Evolutionary conservation across 2,888 invertebrate species (phyloP).

Genomic region (Melangyna quadrimaculata): DNA sequence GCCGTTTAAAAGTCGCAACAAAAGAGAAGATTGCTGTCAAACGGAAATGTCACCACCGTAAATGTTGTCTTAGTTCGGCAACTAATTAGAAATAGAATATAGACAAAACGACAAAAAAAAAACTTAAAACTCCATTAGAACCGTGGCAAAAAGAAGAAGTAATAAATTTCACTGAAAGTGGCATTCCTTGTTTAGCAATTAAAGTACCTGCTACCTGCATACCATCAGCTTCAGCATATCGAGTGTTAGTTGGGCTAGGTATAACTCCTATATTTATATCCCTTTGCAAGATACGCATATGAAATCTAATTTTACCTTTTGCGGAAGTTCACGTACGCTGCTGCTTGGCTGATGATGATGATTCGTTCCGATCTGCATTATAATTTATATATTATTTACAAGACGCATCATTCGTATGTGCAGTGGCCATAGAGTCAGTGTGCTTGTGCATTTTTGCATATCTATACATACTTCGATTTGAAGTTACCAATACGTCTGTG

Average conservation of each 20-base stretch:
- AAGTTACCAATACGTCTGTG: slow-evolving; percentile 19
- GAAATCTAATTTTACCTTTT: slow-evolving; percentile 63
- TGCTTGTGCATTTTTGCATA: background rate
- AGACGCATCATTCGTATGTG: background rate
- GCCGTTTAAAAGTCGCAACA: background rate
- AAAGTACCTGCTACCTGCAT: slow-evolving; percentile 17
- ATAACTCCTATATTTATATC: background rate
- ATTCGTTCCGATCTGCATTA: slow-evolving; percentile 30
- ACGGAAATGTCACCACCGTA: slow-evolving; percentile 38
- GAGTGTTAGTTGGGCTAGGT: background rate
- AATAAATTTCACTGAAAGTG: slow-evolving; percentile 60
- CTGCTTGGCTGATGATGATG: background rate
- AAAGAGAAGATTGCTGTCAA: slow-evolving; percentile 10
- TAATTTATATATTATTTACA: slow-evolving; percentile 26
- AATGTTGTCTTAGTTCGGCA: slow-evolving; percentile 6
- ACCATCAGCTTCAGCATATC: no score
- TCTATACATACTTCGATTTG: background rate
- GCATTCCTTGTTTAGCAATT: slow-evolving; percentile 41
- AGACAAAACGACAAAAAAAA: background rate
- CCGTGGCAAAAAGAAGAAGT: slow-evolving; percentile 20
- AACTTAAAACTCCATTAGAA: slow-evolving; percentile 17
- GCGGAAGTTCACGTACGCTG: slow-evolving; percentile 60
- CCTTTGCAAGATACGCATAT: background rate
- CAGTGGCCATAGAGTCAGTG: no score
- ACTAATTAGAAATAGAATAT: background rate